Percentiles rank a stretch among this genome's conserved stretches.
phyloP scores from a whole-genome alignment of 92 coral and sea anemone species.

The Actinostola sp. region DNA sequence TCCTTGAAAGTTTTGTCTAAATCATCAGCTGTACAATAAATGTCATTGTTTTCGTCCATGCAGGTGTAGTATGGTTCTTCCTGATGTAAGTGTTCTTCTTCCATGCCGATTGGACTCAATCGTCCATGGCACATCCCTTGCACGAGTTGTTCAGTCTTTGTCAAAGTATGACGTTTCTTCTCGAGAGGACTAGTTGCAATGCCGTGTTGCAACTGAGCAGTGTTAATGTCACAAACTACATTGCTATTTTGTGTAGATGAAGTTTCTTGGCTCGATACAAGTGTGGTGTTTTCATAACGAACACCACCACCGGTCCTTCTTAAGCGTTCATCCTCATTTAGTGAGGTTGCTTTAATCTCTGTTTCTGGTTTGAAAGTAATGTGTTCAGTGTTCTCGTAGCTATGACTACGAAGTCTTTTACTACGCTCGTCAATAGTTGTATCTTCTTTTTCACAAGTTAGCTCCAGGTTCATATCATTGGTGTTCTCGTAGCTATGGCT shows the following conservation, averaged over 20 bases:
- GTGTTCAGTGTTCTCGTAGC: no score
- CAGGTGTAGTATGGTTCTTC: background rate
- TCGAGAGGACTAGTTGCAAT: background rate
- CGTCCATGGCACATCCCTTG: background rate
- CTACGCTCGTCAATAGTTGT: no score
- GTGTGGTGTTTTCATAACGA: no score
- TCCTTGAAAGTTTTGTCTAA: background rate
- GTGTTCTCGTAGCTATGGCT: background rate
- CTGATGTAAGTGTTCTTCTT: background rate
- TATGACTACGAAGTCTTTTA: no score
- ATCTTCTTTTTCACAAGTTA: background rate
- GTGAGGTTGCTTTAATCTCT: no score
- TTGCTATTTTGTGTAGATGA: no score
- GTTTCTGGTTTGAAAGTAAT: no score
- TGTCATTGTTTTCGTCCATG: background rate
- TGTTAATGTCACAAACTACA: no score
- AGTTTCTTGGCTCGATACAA: no score
- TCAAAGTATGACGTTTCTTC: background rate
- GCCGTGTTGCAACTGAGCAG: background rate
- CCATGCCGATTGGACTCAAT: slow-evolving; percentile 13
- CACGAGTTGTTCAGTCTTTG: slow-evolving; percentile 18
- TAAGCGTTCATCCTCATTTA: no score
- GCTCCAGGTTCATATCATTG: background rate
- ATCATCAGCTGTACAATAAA: background rate
- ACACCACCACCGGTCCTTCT: no score